These are phyloP conservation scores for Toxotes lorentzi DNA, from an alignment of 2,797 vertebrate genomes.

Conservation along the genomic window DNA sequence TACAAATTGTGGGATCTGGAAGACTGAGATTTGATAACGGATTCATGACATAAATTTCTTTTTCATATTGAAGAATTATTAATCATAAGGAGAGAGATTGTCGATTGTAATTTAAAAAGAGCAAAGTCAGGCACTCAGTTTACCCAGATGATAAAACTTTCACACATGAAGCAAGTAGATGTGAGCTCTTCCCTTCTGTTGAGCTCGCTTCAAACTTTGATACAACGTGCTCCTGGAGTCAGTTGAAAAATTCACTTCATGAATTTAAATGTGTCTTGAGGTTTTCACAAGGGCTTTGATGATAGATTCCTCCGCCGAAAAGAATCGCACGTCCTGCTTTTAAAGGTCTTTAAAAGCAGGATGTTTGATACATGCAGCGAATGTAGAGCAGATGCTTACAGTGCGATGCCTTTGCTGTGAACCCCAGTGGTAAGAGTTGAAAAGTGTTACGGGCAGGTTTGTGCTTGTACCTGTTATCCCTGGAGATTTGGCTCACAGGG, in stretches of 20 bases:
- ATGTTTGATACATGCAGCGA: slow-evolving; percentile 47
- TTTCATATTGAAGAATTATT: slow-evolving; percentile 56
- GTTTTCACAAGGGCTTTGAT: slow-evolving; percentile 61
- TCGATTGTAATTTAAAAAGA: slow-evolving; percentile 47
- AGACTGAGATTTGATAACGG: slow-evolving; percentile 36
- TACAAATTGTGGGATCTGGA: neutral
- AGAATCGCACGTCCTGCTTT: slow-evolving; percentile 47
- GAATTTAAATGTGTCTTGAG: slow-evolving; percentile 64
- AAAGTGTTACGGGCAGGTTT: slow-evolving; percentile 70
- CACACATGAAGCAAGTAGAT: slow-evolving; percentile 59
- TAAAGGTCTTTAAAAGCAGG: slow-evolving; percentile 56
- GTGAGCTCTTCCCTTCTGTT: slow-evolving; percentile 45
- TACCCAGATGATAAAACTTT: slow-evolving; percentile 66
- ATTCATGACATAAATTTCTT: slow-evolving; percentile 37
- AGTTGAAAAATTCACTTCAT: slow-evolving; percentile 63
- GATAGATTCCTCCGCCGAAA: slow-evolving; percentile 28
- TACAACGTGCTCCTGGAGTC: slow-evolving; percentile 45
- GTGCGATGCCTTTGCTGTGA: slow-evolving; percentile 47
- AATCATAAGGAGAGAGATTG: slow-evolving; percentile 40
- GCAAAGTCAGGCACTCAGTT: slow-evolving; percentile 43
- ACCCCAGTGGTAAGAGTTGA: slow-evolving; percentile 57
- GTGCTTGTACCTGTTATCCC: slow-evolving; percentile 70
- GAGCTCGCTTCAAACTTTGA: slow-evolving; percentile 45
- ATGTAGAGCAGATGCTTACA: slow-evolving; percentile 52
- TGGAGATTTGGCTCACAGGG: slow-evolving; percentile 63